Evolutionary conservation across 2,888 invertebrate species (phyloP), one percentile per base, ranked within the genome.

Genomic region (Eupsilia transversa): DNA sequence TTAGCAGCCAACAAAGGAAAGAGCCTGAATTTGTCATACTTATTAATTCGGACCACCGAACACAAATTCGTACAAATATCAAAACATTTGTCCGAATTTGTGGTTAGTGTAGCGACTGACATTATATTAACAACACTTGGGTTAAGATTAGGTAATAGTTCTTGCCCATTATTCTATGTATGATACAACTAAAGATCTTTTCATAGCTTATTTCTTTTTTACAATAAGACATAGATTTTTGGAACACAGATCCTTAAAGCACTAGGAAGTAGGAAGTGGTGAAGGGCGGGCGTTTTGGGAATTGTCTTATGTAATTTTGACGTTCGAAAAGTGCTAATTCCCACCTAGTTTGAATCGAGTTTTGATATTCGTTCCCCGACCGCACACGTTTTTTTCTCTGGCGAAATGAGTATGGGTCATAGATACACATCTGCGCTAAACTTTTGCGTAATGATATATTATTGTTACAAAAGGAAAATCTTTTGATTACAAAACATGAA

Each of bases 31-130:
- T 63, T 66, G 35, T 67, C 56, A 38, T 67, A 52, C 23, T 30
- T 63, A 67, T 61, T 56, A 12, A 74, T 74, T 49, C 41, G 43
- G 49, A 12, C 43, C 66, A 80, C 49, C 14, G 49, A 17, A 30
- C 49, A 80, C 56, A 74, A 35, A 80, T 61, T 49, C 30, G 14
- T 54, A 61, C 41, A 80, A 78, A 80, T 78, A 74, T 74, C 30
- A 30, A n/a, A 27, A 80, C 60, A 80, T 78, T 78, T 74, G 43
- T 80, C n/a, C 17, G 20, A 74, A 61, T 80, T 52, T 61, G 49
- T 61, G 54, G 30, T 14, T 41, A 66, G 56, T 78, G 66, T 56
- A 78, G 41, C 80, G 73, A 43, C 6, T 27, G 38, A 72, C 49
- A 56, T 79, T 43, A 43, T 72, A 79, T 79, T 72, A 77, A 72